Conservation (phyloP, 2,888 invertebrate genomes). For the Acronicta alni region DNA sequence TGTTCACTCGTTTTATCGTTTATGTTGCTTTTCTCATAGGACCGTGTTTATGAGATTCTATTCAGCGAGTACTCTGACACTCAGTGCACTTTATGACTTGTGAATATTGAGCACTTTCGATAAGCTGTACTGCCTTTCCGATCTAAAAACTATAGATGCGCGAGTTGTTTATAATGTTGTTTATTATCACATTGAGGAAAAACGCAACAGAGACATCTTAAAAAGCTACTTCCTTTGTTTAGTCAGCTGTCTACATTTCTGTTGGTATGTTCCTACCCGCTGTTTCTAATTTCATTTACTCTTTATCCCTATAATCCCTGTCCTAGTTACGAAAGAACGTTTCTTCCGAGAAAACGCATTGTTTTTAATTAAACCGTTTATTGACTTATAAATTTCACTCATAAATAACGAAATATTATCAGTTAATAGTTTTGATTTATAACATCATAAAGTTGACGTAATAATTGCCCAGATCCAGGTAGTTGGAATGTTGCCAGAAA, state of each 20-base stretch:
- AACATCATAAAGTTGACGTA: conserved; percentile 46
- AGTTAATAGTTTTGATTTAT: conserved; percentile 45
- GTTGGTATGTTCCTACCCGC: conserved; percentile 4
- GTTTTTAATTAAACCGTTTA: conserved; percentile 39
- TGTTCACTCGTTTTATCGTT: conserved; percentile 60
- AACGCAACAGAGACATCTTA: conserved; percentile 8
- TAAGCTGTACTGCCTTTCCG: conserved; percentile 6
- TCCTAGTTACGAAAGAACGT: conserved; percentile 9
- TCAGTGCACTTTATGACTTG: conserved; percentile 24
- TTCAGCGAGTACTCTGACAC: conserved; percentile 24
- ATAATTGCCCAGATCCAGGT: conserved; percentile 48
- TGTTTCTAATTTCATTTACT: conserved; percentile 27
- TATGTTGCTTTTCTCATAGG: conserved; percentile 48
- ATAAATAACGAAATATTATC: conserved; percentile 41
- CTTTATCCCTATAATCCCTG: conserved; percentile 8
- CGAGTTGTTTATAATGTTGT: neutral
- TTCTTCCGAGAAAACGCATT: conserved; percentile 17
- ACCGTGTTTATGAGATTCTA: conserved; percentile 45
- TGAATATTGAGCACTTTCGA: conserved; percentile 29
- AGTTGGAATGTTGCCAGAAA: conserved; percentile 48
- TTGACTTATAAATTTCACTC: conserved; percentile 23
- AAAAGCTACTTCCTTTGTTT: conserved; percentile 23
- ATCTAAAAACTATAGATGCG: neutral
- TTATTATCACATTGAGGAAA: conserved; percentile 8
- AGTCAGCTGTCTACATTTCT: conserved; percentile 16